phyloP scores from a whole-genome alignment of 2,797 vertebrate species.

The Gadopsis marmoratus region DNA sequence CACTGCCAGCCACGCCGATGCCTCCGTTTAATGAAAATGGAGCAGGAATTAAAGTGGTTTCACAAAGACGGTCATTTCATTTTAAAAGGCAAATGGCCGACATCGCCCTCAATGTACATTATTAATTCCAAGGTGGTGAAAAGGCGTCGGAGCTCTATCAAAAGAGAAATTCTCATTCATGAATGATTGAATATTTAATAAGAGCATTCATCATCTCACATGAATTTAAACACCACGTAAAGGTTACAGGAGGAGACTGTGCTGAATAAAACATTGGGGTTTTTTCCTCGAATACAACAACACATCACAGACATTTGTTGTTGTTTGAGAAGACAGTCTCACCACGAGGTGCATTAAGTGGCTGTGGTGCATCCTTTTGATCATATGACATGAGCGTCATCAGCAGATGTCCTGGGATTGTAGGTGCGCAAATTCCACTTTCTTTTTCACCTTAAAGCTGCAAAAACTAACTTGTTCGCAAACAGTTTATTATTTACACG shows the following conservation, averaged over 20 bases:
- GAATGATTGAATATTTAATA: conserved; percentile 21
- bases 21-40: conserved; percentile 48
- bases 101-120: neutral
- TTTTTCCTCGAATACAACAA: conserved; percentile 25
- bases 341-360: neutral
- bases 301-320: neutral
- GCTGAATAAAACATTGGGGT: conserved; percentile 46
- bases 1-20: conserved; percentile 14
- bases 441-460: neutral
- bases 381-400: neutral
- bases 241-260: conserved; percentile 41
- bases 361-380: neutral
- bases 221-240: conserved; percentile 24
- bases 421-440: neutral
- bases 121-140: neutral
- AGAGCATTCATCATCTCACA: conserved; percentile 8
- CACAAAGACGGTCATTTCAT: conserved; percentile 22
- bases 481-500: neutral
- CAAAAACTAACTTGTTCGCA: neutral
- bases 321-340: neutral
- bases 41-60: conserved; percentile 55
- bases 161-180: conserved; percentile 1
- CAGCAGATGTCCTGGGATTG: neutral
- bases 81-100: neutral
- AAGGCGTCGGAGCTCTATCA: neutral